Conservation (phyloP, 2,797 vertebrate species). For the Luscinia megarhynchos region DNA sequence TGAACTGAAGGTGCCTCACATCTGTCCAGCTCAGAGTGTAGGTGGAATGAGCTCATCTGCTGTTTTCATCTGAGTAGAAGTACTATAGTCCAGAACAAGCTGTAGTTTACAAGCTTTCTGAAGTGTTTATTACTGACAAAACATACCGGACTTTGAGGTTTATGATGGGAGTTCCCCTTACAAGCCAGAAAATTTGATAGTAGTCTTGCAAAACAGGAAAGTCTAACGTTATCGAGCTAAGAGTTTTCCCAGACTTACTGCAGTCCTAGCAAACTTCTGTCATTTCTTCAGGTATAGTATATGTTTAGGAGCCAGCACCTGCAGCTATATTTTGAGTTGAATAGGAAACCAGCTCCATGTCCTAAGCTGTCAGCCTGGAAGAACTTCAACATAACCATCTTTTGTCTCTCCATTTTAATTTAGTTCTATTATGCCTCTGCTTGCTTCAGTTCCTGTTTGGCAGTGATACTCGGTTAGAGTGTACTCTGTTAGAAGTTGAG, state of each 20-base stretch:
- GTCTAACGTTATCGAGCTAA: neutral
- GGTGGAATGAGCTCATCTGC: neutral
- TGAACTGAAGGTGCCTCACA: neutral
- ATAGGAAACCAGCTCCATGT: neutral
- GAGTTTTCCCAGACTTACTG: neutral
- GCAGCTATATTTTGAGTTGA: neutral
- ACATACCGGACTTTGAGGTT: neutral
- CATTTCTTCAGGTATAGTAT: neutral
- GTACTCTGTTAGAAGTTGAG: neutral
- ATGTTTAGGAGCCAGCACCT: neutral
- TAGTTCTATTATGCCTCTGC: neutral
- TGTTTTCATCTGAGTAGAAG: neutral
- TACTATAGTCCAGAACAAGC: neutral
- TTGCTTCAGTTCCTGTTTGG: neutral
- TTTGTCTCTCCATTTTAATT: neutral
- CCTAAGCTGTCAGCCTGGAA: neutral
- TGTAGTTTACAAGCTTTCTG: neutral
- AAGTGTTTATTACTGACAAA: constrained; percentile 19
- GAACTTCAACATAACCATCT: neutral
- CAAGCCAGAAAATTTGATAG: neutral
- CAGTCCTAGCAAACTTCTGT: neutral
- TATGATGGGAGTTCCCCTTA: neutral
- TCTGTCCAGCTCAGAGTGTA: neutral
- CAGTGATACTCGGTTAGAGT: neutral
- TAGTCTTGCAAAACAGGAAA: neutral